These are phyloP conservation scores for Heliconius hermathena DNA, from an alignment of 1,140 invertebrate genomes.

Conservation along the genomic window DNA sequence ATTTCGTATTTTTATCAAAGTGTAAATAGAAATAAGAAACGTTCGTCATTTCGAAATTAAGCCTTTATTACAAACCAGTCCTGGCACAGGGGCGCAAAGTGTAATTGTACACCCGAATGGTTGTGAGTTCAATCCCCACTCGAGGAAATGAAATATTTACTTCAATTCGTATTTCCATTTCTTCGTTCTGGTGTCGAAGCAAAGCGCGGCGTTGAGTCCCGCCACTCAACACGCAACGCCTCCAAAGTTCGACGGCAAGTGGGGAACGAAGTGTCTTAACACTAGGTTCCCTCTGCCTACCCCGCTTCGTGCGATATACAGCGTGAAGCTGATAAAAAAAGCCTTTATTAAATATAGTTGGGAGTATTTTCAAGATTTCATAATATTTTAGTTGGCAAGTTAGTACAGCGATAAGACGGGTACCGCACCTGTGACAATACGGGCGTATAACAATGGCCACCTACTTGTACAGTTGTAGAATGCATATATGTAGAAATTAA, in stretches of 20 bases:
- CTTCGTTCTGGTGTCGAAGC: too few species aligned
- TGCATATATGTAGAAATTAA: background rate
- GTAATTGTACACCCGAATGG: too few species aligned
- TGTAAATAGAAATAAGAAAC: background rate
- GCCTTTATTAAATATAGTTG: background rate
- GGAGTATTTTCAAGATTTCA: background rate
- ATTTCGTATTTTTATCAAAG: background rate
- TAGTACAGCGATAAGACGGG: conserved; percentile 6
- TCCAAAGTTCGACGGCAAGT: too few species aligned
- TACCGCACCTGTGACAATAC: background rate
- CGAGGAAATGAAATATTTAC: too few species aligned
- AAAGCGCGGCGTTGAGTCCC: too few species aligned
- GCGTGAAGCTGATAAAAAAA: background rate
- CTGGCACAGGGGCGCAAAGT: too few species aligned
- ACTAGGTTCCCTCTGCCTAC: too few species aligned
- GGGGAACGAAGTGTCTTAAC: too few species aligned
- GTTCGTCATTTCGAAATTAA: background rate
- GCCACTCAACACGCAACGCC: too few species aligned
- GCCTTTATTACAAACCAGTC: background rate
- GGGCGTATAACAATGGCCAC: background rate
- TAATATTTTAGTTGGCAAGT: background rate
- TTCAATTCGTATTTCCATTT: too few species aligned
- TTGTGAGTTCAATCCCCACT: too few species aligned
- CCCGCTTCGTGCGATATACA: too few species aligned
- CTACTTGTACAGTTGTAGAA: background rate